Conservation (phyloP, 1,140 invertebrate species). For the Drosophila funebris region DNA sequence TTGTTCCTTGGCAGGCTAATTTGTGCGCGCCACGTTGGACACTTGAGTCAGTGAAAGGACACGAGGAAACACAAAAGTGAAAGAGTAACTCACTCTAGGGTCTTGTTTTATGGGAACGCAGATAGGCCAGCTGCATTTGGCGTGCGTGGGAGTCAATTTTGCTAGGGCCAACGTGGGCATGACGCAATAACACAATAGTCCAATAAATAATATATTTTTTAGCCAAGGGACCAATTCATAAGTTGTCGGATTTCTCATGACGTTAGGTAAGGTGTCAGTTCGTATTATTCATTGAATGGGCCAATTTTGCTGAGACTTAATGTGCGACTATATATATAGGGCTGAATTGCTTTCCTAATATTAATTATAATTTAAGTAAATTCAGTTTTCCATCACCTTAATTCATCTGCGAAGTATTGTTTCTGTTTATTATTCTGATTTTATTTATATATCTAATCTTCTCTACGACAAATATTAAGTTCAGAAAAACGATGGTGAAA, state of each 20-base stretch:
- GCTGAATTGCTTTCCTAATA: neutral
- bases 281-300: neutral
- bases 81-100: constrained; percentile 42
- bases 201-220: constrained; percentile 25
- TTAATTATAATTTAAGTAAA: too few species aligned
- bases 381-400: too few species aligned
- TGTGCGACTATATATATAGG: neutral
- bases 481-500: neutral
- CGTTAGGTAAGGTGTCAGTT: constrained; percentile 17
- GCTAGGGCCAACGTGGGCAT: constrained; percentile 44
- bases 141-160: constrained; percentile 72
- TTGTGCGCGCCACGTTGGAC: constrained; percentile 59
- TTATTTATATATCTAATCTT: constrained; percentile 1
- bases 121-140: constrained; percentile 63
- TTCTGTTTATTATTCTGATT: neutral
- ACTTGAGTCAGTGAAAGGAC: constrained; percentile 70
- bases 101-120: constrained; percentile 7
- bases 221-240: constrained; percentile 1
- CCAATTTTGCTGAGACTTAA: neutral
- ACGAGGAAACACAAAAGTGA: constrained; percentile 18
- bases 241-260: constrained; percentile 14
- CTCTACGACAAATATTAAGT: neutral
- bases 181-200: constrained; percentile 39
- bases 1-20: constrained; percentile 61
- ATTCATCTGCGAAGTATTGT: too few species aligned